These are phyloP conservation scores for Helogale parvula DNA, from an alignment of 2,113 vertebrate species.

Conservation along the genomic window DNA sequence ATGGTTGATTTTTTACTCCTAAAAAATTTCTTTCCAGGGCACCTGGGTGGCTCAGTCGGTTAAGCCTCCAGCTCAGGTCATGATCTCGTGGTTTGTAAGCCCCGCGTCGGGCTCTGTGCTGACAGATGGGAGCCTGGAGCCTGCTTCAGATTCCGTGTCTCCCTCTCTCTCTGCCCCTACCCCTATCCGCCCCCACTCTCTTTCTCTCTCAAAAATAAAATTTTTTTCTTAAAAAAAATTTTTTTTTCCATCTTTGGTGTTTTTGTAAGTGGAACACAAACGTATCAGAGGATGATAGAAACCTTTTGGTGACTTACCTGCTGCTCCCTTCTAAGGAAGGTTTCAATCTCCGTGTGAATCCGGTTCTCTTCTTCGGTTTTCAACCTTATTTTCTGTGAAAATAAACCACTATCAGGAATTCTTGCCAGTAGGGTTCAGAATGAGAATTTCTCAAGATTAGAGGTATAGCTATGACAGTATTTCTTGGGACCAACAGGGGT, in stretches of 20 bases:
- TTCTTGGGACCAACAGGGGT: neutral
- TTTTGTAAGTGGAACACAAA: neutral
- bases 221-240: neutral
- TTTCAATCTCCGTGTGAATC: slow-evolving; percentile 84
- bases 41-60: no score
- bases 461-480: neutral
- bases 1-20: neutral
- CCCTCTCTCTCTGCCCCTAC: no score
- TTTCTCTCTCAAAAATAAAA: no score
- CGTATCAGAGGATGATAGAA: neutral
- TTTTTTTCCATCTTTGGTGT: neutral
- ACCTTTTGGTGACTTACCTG: slow-evolving; percentile 76
- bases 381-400: slow-evolving; percentile 82
- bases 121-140: no score
- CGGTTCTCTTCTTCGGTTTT: slow-evolving; percentile 86
- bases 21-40: neutral
- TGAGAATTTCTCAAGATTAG: neutral
- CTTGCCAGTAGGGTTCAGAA: neutral
- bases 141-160: no score
- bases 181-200: no score
- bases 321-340: slow-evolving; percentile 87
- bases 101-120: no score
- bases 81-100: no score
- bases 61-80: no score
- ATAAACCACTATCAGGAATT: neutral